Percentiles rank a stretch among this genome's conserved stretches.
phyloP scores from a whole-genome alignment of 2,113 vertebrate genomes.

The Podocnemis expansa region DNA sequence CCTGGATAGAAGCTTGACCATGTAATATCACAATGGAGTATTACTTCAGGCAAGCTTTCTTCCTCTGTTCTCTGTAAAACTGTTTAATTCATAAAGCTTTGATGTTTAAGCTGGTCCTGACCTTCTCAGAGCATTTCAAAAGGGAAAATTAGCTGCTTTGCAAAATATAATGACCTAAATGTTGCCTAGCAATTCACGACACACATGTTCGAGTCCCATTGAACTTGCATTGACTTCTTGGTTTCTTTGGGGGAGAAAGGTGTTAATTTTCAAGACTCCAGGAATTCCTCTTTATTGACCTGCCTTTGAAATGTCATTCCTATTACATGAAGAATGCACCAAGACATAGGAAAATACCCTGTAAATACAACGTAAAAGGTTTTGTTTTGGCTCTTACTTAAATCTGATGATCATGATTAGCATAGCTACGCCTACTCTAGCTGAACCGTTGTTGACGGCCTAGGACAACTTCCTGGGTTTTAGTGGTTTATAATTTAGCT shows the following conservation, averaged over 20 bases:
- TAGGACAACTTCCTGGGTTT: slow-evolving; percentile 60
- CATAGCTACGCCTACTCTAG: slow-evolving; percentile 52
- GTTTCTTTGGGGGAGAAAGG: slow-evolving; percentile 60
- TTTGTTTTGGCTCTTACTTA: slow-evolving; percentile 61
- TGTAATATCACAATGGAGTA: slow-evolving; percentile 65
- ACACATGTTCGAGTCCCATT: slow-evolving; percentile 66
- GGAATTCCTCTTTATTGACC: slow-evolving; percentile 63
- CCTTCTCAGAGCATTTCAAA: slow-evolving; percentile 83
- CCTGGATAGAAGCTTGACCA: slow-evolving; percentile 74
- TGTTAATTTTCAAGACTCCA: slow-evolving; percentile 67
- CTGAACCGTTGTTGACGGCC: slow-evolving; percentile 61
- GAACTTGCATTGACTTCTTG: slow-evolving; percentile 71
- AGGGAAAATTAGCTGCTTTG: slow-evolving; percentile 85
- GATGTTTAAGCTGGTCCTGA: slow-evolving; percentile 87
- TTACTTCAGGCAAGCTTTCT: slow-evolving; percentile 81
- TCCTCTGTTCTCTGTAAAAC: slow-evolving; percentile 80
- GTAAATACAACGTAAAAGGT: slow-evolving; percentile 40
- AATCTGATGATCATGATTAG: slow-evolving; percentile 61
- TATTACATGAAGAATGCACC: slow-evolving; percentile 51
- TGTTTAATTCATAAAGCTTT: slow-evolving; percentile 88
- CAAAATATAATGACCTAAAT: slow-evolving; percentile 82
- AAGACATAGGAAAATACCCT: slow-evolving; percentile 43
- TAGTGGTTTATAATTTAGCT: slow-evolving; percentile 71
- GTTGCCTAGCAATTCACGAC: slow-evolving; percentile 67
- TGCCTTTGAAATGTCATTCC: slow-evolving; percentile 58